These are phyloP conservation scores for Poeciliopsis turrubarensis DNA, from an alignment of 2,113 vertebrate species.

Conservation along the genomic window DNA sequence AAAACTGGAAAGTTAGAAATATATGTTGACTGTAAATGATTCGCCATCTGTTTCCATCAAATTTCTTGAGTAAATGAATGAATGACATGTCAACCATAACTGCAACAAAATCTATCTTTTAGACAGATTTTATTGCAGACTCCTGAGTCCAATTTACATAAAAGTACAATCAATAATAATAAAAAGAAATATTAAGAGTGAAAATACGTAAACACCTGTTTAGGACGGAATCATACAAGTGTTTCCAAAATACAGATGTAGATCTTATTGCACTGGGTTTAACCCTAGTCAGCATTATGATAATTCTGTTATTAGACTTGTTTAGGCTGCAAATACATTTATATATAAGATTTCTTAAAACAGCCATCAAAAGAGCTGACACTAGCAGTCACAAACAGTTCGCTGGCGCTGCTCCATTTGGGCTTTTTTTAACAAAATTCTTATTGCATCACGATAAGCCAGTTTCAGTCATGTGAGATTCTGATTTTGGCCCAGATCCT, in stretches of 20 bases:
- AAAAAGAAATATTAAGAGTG: neutral
- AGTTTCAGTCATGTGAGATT: too few relatives aligned
- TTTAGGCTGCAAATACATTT: neutral
- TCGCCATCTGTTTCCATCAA: neutral
- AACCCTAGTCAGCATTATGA: neutral
- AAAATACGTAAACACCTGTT: neutral
- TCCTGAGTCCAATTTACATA: constrained; percentile 6
- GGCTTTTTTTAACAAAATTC: too few relatives aligned
- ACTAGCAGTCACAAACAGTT: too few relatives aligned
- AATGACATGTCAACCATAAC: neutral
- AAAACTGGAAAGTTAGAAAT: too few relatives aligned
- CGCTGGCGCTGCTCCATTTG: too few relatives aligned
- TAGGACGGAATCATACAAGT: neutral
- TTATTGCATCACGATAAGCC: too few relatives aligned
- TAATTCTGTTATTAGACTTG: neutral
- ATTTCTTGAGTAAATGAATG: neutral
- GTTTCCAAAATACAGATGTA: neutral
- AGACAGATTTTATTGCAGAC: neutral
- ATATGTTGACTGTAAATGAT: neutral
- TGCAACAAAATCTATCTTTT: too few relatives aligned
- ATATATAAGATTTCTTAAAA: neutral
- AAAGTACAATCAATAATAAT: constrained; percentile 1
- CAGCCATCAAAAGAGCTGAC: neutral
- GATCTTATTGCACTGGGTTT: neutral
- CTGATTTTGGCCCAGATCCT: too few relatives aligned